These are phyloP conservation scores for Peucedramus taeniatus DNA, from an alignment of 2,113 vertebrate genomes.

Conservation along the genomic window DNA sequence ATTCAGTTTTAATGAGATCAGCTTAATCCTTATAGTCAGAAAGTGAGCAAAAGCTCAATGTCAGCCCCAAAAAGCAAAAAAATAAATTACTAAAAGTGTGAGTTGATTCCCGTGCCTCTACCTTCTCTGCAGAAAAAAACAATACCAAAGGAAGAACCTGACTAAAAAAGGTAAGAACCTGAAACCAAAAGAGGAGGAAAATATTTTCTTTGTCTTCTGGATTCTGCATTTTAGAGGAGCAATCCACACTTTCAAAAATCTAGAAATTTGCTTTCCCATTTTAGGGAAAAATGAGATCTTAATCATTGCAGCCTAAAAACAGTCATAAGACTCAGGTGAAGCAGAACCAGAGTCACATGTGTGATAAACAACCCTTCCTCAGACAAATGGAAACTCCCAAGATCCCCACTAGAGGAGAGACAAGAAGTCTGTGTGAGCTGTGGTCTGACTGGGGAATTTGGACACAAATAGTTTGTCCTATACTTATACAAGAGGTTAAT, in stretches of 20 bases:
- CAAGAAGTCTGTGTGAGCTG: background rate
- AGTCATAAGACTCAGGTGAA: conserved; percentile 1
- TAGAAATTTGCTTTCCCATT: background rate
- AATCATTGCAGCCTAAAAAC: background rate
- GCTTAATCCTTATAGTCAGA: background rate
- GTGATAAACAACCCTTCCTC: background rate
- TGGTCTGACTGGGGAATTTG: background rate
- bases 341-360: background rate
- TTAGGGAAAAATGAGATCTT: background rate
- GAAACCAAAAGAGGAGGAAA: background rate
- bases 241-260: background rate
- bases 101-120: rapidly evolving
- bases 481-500: background rate
- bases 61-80: background rate
- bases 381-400: conserved; percentile 10
- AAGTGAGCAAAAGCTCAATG: background rate
- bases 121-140: background rate
- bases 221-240: background rate
- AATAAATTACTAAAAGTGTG: background rate
- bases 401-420: background rate
- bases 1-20: background rate
- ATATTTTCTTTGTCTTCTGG: background rate
- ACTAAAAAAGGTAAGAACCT: background rate
- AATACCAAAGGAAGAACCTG: background rate
- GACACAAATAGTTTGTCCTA: background rate